These are phyloP conservation scores for Bufo bufo DNA, from an alignment of 2,113 vertebrate genomes.

Conservation along the genomic window DNA sequence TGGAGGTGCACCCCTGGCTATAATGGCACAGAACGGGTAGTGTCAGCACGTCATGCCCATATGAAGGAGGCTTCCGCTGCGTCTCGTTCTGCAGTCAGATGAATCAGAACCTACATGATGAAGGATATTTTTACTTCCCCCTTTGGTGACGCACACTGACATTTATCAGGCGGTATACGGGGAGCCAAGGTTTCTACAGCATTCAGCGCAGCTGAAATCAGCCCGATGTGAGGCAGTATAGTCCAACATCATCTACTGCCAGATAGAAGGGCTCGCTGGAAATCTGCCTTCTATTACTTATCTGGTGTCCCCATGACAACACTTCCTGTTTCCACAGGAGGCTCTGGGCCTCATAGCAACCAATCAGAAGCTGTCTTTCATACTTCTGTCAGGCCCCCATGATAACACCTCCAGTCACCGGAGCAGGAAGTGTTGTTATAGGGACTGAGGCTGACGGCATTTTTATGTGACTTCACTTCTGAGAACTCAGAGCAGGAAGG, in stretches of 20 bases:
- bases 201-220: not conserved
- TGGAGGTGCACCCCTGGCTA: too few relatives aligned
- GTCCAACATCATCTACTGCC: too few relatives aligned
- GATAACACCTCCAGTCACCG: not conserved
- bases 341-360: not conserved
- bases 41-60: too few relatives aligned
- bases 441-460: not conserved
- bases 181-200: not conserved
- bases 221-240: not conserved
- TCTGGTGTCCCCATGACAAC: not conserved
- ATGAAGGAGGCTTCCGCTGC: too few relatives aligned
- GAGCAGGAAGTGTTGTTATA: not conserved
- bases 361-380: not conserved
- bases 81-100: not conserved
- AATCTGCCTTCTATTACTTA: too few relatives aligned
- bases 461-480: too few relatives aligned
- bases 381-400: not conserved
- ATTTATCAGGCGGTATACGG: not conserved
- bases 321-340: not conserved
- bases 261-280: too few relatives aligned
- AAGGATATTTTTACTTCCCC: not conserved
- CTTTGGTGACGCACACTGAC: not conserved
- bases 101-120: not conserved
- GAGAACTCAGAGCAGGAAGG: too few relatives aligned
- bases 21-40: too few relatives aligned